Evolutionary conservation across 2,888 invertebrate genomes (phyloP).

Genomic region (Therioaphis trifolii): DNA sequence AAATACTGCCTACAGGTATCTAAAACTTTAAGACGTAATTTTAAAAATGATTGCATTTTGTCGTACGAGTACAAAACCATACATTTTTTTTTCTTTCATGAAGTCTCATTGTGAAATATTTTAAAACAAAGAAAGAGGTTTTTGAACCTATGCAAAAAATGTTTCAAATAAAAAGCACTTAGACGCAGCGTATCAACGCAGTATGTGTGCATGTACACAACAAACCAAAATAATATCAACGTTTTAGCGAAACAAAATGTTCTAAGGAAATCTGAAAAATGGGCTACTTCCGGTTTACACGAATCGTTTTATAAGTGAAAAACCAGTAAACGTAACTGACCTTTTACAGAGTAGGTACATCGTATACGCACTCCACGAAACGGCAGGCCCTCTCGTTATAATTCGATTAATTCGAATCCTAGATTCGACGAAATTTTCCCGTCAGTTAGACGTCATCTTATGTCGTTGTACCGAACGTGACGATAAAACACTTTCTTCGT

Average conservation of each 20-base stretch:
- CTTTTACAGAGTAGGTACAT: neutral
- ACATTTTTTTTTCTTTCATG: no score
- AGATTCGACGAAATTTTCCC: no score
- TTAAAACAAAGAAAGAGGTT: no score
- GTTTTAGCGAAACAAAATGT: neutral
- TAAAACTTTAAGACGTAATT: no score
- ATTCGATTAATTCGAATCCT: neutral
- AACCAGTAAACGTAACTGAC: neutral
- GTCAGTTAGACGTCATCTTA: no score
- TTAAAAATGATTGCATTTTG: no score
- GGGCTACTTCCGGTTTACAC: neutral
- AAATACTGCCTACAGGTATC: no score
- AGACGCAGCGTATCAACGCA: neutral
- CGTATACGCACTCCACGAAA: neutral
- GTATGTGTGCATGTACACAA: neutral
- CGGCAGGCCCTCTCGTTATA: neutral
- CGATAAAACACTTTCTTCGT: no score
- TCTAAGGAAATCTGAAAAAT: neutral
- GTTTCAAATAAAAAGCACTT: neutral
- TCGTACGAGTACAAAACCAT: no score
- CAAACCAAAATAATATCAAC: neutral
- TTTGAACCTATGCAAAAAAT: no score
- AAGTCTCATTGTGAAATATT: no score
- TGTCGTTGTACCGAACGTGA: no score
- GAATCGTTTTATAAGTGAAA: neutral